Base-by-base conservation (phyloP, 2,797 vertebrate genomes). In the Leucoraja ocellata region DNA sequence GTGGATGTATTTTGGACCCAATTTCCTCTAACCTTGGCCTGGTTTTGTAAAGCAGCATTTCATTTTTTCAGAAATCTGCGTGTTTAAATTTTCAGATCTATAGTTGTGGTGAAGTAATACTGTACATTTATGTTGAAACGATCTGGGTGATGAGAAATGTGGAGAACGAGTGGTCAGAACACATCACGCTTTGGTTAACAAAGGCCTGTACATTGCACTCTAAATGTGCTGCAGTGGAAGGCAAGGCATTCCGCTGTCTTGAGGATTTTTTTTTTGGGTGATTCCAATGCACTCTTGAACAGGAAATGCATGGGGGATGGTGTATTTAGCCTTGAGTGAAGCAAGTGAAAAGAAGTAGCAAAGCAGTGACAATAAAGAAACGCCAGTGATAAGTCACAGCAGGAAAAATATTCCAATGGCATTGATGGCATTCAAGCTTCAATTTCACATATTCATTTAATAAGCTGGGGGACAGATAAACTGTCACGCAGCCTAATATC, bases 201-300 rank as follows among this genome's bases (percentile, higher is more conserved):
- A 86, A 65, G 32, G 11, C 28, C 28, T 32, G 58, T 32, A 32
- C 14, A 65, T n/a, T 65, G 61, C 14, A 18, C 28, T 58, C 16
- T 28, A 86, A n/a, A n/a, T 14, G 83, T 7, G 65, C 8, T 16
- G 7, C 28, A 16, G 54, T 61, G 81, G 58, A 4, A 84, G 13
- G 28, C 14, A 86, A 86, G 13, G 14, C 58, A n/a, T 86, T 86
- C 83, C 28, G 7, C 83, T 14, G n/a, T 86, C 16, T 1, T 65
- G 83, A 86, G 83, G 83, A 71, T 71, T 71, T 71, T 71, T n/a
- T n/a, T 68, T 84, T 84, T 61, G 61, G 28, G 61, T 86, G 83
- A 32, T 65, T 63, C 32, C 28, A 14, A n/a, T n/a, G n/a, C n/a
- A n/a, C n/a, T n/a, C n/a, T n/a, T n/a, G n/a, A 65, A 65, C 83